Evolutionary conservation across 2,113 vertebrate genomes (phyloP), one percentile per base, ranked within the genome.

Genomic region (Dipodomys ordii): DNA sequence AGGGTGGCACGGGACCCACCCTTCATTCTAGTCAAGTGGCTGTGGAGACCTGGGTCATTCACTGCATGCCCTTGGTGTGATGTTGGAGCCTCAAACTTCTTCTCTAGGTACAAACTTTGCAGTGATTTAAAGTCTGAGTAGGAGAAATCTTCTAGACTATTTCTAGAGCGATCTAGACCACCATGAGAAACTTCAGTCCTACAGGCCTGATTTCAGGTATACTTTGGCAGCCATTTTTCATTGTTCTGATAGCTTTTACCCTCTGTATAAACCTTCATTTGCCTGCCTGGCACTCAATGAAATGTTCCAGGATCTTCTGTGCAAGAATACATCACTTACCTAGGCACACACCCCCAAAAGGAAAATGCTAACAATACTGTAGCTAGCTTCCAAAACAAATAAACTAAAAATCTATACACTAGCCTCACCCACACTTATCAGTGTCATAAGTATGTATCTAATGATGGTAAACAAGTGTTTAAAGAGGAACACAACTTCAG

Each of bases 301-400:
- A 69, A 64, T 69, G 44, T 64, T 72, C 35, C 4, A 35, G 39
- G 64, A 82, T 72, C 85, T 44, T 74, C 77, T 10, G 2, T 4
- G n/a, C 1, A 1, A 92, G 77, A 92, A 93, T 1, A 35, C 6
- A 39, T 39, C 80, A 80, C 83, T 77, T 67, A 87, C 64, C 76
- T 80, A 80, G 69, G 84, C 72, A 79, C 77, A 91, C 69, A 7
- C 78, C 69, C 76, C 67, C 0, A 76, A 93, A 95, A 88, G 90
- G 79, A 94, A 95, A 97, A 95, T 88, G 87, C 83, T 92, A 94
- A 92, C 90, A 93, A 79, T 30, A 88, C 87, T 46, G 69, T 39
- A 84, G 46, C n/a, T 78, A 87, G 68, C 82, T 83, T 96, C 80
- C 90, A 87, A 96, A 92, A 93, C 87, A 97, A 97, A 94, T 69